A percentile compares a stretch with the other conserved stretches of the same genome.
phyloP scores from a whole-genome alignment of 2,888 invertebrate genomes.

The Baccha elongata region DNA sequence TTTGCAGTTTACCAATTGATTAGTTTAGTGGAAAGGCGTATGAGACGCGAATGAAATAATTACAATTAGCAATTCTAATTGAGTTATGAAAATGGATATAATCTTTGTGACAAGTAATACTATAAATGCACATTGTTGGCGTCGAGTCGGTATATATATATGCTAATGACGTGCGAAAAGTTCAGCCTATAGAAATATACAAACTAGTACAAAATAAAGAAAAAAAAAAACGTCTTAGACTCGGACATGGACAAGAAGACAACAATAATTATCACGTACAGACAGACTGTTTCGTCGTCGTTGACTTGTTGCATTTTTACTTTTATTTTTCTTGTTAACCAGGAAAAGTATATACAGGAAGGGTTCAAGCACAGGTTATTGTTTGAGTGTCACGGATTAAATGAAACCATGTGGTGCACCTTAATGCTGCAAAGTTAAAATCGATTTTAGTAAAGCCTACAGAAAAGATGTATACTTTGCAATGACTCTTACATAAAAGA shows the following conservation, averaged over 20 bases:
- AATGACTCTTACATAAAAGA: background rate
- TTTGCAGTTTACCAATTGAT: constrained; percentile 19
- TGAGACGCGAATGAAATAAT: constrained; percentile 38
- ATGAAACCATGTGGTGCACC: background rate
- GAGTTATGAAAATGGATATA: constrained; percentile 48
- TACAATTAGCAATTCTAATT: constrained; percentile 64
- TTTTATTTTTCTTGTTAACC: constrained; percentile 7
- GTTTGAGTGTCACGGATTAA: background rate
- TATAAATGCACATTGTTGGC: constrained; percentile 23
- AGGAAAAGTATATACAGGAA: constrained; percentile 17
- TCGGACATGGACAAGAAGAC: constrained; percentile 17
- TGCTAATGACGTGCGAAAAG: constrained; percentile 31
- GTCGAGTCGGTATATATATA: constrained; percentile 34
- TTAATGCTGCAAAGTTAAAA: too few relatives aligned
- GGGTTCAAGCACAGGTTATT: background rate
- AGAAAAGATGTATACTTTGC: too few relatives aligned
- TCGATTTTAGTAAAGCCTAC: too few relatives aligned
- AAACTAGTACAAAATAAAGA: too few relatives aligned
- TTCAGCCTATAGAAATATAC: too few relatives aligned
- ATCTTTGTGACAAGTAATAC: constrained; percentile 48
- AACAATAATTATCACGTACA: constrained; percentile 38
- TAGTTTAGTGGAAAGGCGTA: background rate
- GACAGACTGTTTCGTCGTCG: constrained; percentile 16
- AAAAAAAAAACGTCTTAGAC: constrained; percentile 11
- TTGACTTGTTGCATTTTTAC: constrained; percentile 5